A percentile compares a stretch with the other conserved stretches of the same genome.
Conservation (phyloP, 2,888 invertebrate genomes). For the Oscheius onirici region DNA sequence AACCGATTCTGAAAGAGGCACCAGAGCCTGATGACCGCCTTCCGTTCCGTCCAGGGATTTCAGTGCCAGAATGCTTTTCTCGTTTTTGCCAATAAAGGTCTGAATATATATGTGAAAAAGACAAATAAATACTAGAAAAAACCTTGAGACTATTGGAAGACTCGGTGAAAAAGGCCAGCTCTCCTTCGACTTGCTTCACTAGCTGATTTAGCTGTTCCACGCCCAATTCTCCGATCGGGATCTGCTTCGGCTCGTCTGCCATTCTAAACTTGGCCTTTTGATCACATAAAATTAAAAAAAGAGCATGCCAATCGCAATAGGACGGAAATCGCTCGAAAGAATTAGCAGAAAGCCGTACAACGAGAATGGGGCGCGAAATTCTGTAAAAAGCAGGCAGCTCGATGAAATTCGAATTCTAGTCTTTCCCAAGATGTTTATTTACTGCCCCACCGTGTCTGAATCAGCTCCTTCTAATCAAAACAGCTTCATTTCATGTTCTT, state of each 20-base stretch:
- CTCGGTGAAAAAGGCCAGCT: constrained; percentile 81
- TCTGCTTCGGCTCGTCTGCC: constrained; percentile 1
- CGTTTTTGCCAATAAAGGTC: constrained; percentile 78
- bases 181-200: constrained; percentile 59
- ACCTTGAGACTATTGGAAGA: constrained; percentile 86
- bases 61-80: constrained; percentile 81
- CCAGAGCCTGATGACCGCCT: constrained; percentile 77
- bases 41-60: constrained; percentile 36
- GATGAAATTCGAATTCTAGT: too few species aligned
- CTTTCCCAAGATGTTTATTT: too few species aligned
- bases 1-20: constrained; percentile 91
- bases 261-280: too few species aligned
- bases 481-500: too few species aligned
- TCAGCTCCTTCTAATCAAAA: too few species aligned
- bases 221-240: constrained; percentile 43
- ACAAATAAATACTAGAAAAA: constrained; percentile 77
- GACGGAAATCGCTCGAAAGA: neutral
- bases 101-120: too few species aligned
- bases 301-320: neutral
- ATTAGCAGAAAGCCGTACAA: neutral
- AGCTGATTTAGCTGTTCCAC: constrained; percentile 59
- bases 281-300: neutral
- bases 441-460: too few species aligned
- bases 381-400: too few species aligned
- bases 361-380: neutral